Percentiles rank a stretch among this genome's conserved stretches.
Evolutionary conservation across 2,888 invertebrate species (phyloP).

Genomic region (Callimorpha dominula): DNA sequence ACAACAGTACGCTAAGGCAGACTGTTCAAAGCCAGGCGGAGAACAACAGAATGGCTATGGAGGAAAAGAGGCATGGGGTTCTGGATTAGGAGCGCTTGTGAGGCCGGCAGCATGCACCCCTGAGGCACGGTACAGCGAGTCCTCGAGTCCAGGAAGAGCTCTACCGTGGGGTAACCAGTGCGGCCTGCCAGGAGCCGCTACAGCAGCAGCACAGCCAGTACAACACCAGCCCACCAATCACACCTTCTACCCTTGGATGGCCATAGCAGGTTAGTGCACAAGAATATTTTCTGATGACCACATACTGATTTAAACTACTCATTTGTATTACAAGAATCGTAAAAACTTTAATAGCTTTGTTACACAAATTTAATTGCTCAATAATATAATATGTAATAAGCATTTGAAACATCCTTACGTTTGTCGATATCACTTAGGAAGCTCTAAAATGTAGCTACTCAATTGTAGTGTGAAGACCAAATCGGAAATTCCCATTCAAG

Average conservation of each 20-base stretch:
- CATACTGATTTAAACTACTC: conserved; percentile 21
- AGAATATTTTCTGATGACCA: conserved; percentile 28
- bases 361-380: conserved; percentile 56
- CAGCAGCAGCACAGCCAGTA: conserved; percentile 93
- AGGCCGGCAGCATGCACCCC: conserved; percentile 96
- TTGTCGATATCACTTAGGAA: conserved; percentile 35
- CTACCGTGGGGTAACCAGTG: conserved; percentile 96
- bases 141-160: conserved; percentile 92
- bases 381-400: conserved; percentile 54
- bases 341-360: conserved; percentile 32
- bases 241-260: conserved; percentile 99
- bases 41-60: conserved; percentile 90
- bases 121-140: conserved; percentile 94
- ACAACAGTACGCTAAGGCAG: conserved; percentile 90
- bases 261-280: conserved; percentile 96
- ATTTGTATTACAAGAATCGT: conserved; percentile 39
- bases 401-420: conserved; percentile 53
- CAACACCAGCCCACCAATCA: conserved; percentile 96
- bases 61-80: conserved; percentile 91
- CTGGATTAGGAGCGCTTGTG: conserved; percentile 89
- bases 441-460: conserved; percentile 75
- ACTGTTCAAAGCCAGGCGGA: conserved; percentile 90
- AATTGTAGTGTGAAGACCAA: conserved; percentile 31
- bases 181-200: conserved; percentile 93
- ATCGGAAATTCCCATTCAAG: conserved; percentile 51